Evolutionary conservation across 2,113 vertebrate genomes (phyloP).

Genomic region (Ranitomeya imitator): DNA sequence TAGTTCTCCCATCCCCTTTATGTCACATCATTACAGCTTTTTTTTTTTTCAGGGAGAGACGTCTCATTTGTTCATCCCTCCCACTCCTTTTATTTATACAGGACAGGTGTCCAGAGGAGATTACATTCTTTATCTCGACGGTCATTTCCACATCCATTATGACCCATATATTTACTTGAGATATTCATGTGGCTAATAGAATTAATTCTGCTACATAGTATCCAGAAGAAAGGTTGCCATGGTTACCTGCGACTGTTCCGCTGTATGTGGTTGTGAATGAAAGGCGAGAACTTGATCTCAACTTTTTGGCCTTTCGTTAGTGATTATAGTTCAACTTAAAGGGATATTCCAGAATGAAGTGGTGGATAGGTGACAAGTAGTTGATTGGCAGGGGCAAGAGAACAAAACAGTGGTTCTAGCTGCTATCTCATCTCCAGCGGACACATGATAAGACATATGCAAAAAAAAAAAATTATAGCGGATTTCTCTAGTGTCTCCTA

Average conservation of each 20-base stretch:
- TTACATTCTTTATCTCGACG: conserved; percentile 8
- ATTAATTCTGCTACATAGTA: conserved; percentile 7
- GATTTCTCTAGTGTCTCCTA: too few relatives aligned
- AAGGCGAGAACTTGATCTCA: not conserved
- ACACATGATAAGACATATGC: too few relatives aligned
- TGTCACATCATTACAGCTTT: not conserved
- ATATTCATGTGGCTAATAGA: conserved; percentile 20
- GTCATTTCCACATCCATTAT: conserved; percentile 19
- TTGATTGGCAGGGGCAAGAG: too few relatives aligned
- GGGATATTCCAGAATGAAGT: not conserved
- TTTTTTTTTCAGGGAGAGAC: not conserved
- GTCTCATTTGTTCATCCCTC: not conserved
- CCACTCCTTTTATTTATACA: not conserved
- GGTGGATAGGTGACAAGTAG: too few relatives aligned
- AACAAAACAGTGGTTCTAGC: too few relatives aligned
- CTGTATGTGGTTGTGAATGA: conserved; percentile 27
- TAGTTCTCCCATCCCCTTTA: too few relatives aligned
- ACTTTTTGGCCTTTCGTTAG: not conserved
- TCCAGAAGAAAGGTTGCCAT: conserved; percentile 12
- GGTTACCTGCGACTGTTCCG: not conserved
- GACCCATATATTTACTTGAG: conserved; percentile 5
- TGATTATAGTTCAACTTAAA: not conserved
- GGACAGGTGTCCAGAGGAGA: conserved; percentile 39
- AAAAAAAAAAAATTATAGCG: too few relatives aligned
- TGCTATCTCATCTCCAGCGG: too few relatives aligned